Conservation (phyloP, 2,888 invertebrate species). For the Netelia virgata region DNA sequence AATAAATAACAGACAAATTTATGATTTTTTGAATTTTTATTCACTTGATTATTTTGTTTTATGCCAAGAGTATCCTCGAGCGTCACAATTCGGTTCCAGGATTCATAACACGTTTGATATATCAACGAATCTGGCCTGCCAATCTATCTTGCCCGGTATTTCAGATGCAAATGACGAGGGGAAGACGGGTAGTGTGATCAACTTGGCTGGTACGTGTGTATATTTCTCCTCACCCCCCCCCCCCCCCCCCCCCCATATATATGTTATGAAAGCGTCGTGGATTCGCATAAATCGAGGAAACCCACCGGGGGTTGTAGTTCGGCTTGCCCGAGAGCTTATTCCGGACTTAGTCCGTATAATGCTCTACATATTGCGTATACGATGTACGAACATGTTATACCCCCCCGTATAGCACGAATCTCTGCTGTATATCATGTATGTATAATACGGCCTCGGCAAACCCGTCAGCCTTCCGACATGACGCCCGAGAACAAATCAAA, state of each 20-base stretch:
- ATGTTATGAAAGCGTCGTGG: conserved; percentile 63
- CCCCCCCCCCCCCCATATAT: conserved; percentile 18
- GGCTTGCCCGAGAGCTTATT: conserved; percentile 62
- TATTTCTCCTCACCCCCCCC: conserved; percentile 16
- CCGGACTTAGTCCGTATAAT: conserved; percentile 62
- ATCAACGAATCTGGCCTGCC: conserved; percentile 26
- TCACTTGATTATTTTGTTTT: too few species aligned
- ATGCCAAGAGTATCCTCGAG: too few species aligned
- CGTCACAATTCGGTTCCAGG: background rate
- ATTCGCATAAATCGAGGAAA: conserved; percentile 66
- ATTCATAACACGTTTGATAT: background rate
- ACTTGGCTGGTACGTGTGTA: conserved; percentile 39
- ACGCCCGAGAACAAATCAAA: background rate
- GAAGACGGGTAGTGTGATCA: conserved; percentile 29
- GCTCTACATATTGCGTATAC: conserved; percentile 64
- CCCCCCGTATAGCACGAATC: background rate
- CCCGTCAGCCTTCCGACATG: background rate
- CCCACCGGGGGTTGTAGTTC: conserved; percentile 48
- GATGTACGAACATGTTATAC: conserved; percentile 17
- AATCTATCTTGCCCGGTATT: conserved; percentile 61
- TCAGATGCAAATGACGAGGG: conserved; percentile 62
- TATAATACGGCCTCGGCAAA: background rate
- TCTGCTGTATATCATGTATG: conserved; percentile 4
- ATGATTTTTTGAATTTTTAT: too few species aligned
- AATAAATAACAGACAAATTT: too few species aligned